Conservation (phyloP, 2,113 vertebrate species). For the Crotalus tigris region DNA sequence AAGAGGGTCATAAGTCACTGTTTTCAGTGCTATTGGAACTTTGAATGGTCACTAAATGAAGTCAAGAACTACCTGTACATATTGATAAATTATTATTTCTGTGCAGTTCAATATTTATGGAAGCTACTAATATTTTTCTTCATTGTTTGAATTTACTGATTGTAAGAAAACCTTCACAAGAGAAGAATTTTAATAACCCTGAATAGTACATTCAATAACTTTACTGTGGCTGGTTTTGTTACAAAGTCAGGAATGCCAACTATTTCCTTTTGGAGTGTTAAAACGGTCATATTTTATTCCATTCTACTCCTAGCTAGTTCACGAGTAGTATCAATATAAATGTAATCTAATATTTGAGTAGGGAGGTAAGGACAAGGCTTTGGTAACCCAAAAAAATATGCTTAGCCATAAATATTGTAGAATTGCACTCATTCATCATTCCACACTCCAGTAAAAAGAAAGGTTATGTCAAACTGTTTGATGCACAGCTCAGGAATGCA, state of each 20-base stretch:
- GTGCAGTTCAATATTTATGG: not conserved
- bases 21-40: too few relatives aligned
- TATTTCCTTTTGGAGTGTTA: constrained; percentile 23
- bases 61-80: too few relatives aligned
- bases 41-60: too few relatives aligned
- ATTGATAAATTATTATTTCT: not conserved
- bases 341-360: not conserved
- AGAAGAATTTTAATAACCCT: not conserved
- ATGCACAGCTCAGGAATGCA: constrained; percentile 2
- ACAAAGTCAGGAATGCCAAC: constrained; percentile 19
- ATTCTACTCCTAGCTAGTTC: not conserved
- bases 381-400: constrained; percentile 14
- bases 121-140: not conserved
- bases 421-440: not conserved
- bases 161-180: not conserved
- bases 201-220: not conserved
- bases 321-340: constrained; percentile 15
- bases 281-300: not conserved
- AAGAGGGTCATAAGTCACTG: too few relatives aligned
- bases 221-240: not conserved
- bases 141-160: not conserved
- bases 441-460: not conserved
- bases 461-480: not conserved
- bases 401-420: not conserved
- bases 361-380: constrained; percentile 16